Evolutionary conservation across 2,113 vertebrate genomes (phyloP), one percentile per base, ranked within the genome.

Genomic region (Colinus virginianus): DNA sequence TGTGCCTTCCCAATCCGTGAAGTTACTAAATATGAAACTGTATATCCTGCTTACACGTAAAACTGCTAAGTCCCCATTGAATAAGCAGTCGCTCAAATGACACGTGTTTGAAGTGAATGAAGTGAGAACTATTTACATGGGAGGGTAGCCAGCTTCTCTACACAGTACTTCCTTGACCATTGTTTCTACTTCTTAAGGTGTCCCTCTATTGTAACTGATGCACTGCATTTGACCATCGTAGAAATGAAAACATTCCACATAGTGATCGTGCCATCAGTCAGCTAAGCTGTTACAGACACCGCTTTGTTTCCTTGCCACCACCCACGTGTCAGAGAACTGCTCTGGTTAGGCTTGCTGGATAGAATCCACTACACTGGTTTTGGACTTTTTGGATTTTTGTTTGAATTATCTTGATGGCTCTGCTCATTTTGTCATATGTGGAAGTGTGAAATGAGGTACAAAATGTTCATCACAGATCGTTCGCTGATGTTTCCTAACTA

Each of bases 21-120:
- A n/a, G 45, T 34, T 46, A 36, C 34, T 40, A 15, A 64, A 30
- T 32, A 71, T 9, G 13, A 63, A 84, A 63, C 18, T 80, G 20
- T 14, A 19, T 1, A 13, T 11, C 15, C 14, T 40, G 6, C 7
- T 32, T 59, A 67, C 12, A 10, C 6, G 0, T 59, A 43, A 75
- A 84, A 48, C 0, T 5, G 12, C 18, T n/a, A 6, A 42, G 28
- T 30, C 5, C 3, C 18, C 17, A 7, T 0, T 55, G 64, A 83
- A 84, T 59, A 40, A 53, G 21, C 9, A 5, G 49, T 9, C 8
- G 11, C 45, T 69, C 7, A 58, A 67, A 74, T n/a, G 20, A 14
- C 7, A 58, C 2, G 1, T 23, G 1, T n/a, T 74, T 46, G 20
- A 58, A 38, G 21, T 13, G 16, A 40, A 48, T 48, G 28, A 49